Evolutionary conservation across 2,113 vertebrate genomes (phyloP).

Genomic region (Dicerorhinus sumatrensis): DNA sequence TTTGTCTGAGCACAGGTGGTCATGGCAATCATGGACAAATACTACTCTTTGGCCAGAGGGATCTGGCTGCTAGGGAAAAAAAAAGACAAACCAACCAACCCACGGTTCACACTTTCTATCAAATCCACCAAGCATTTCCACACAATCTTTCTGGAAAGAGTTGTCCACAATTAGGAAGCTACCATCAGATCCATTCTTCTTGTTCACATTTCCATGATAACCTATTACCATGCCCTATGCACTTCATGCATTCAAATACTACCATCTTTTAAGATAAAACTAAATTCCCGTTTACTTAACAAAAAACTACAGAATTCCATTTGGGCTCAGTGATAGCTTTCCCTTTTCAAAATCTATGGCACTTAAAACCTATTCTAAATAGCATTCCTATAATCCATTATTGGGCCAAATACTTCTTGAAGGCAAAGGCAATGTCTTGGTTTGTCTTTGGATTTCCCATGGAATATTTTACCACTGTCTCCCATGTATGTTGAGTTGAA

Average conservation of each 20-base stretch:
- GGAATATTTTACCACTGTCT: neutral
- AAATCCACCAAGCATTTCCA: conserved; percentile 7
- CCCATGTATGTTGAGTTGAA: neutral
- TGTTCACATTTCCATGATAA: conserved; percentile 9
- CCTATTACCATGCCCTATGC: neutral
- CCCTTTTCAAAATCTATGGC: conserved; percentile 3
- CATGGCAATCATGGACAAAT: neutral
- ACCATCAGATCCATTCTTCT: neutral
- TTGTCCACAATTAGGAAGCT: conserved; percentile 10
- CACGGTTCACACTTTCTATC: neutral
- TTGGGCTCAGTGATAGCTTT: conserved; percentile 41
- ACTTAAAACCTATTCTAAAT: neutral
- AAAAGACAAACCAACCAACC: neutral
- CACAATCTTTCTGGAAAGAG: neutral
- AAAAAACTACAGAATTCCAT: conserved; percentile 44
- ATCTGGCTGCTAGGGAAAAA: neutral
- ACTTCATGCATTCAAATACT: conserved; percentile 30
- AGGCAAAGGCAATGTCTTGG: neutral
- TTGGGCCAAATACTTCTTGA: conserved; percentile 39
- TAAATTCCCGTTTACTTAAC: conserved; percentile 37
- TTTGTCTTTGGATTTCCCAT: neutral
- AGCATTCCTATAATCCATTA: neutral
- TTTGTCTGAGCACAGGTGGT: neutral
- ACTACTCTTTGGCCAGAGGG: neutral
- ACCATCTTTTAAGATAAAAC: conserved; percentile 33